Evolutionary conservation across 2,797 vertebrate species (phyloP).

Genomic region (Tachyglossus aculeatus): DNA sequence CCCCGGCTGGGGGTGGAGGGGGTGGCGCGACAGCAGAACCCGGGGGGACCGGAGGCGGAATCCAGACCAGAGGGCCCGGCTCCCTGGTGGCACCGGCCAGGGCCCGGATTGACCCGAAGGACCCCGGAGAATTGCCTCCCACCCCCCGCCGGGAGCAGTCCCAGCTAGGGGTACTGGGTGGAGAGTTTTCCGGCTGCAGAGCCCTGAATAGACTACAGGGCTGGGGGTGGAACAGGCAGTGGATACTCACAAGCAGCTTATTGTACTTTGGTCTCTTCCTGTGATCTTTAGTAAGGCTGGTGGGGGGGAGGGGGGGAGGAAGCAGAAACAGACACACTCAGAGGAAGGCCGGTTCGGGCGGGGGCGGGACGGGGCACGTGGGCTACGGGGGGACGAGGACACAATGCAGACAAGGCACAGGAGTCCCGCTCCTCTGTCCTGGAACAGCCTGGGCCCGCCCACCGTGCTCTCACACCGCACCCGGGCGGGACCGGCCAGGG

Average conservation of each 20-base stretch:
- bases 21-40: not conserved
- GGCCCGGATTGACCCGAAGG: not conserved
- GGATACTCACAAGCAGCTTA: conserved; percentile 87
- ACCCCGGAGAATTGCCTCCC: not conserved
- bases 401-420: too few relatives aligned
- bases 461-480: too few relatives aligned
- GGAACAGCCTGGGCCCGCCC: not conserved
- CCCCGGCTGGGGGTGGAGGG: rapidly evolving
- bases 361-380: not conserved
- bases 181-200: too few relatives aligned
- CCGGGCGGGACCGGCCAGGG: too few relatives aligned
- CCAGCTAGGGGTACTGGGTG: not conserved
- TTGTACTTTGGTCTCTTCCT: conserved; percentile 99
- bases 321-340: too few relatives aligned
- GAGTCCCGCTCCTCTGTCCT: not conserved
- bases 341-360: conserved; percentile 85
- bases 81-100: too few relatives aligned
- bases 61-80: not conserved
- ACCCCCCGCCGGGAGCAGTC: not conserved
- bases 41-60: not conserved
- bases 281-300: conserved; percentile 98
- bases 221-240: not conserved
- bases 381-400: not conserved
- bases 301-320: too few relatives aligned
- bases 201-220: too few relatives aligned